Percentiles rank a stretch among this genome's conserved stretches.
Evolutionary conservation across 2,113 vertebrate genomes (phyloP).

Genomic region (Oxyruncus cristatus): DNA sequence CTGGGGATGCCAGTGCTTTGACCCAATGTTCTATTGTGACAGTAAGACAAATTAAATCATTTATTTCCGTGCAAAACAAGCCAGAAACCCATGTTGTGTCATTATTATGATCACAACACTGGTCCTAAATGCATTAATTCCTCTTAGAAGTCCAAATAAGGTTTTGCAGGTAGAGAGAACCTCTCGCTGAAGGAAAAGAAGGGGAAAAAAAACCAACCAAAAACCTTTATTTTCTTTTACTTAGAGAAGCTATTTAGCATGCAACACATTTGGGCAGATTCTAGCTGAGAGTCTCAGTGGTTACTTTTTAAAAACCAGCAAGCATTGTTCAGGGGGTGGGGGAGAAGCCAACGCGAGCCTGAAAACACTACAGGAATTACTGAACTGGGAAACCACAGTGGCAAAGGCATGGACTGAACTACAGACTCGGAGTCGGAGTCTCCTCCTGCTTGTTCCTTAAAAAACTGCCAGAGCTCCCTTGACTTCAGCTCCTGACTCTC

Average conservation of each 20-base stretch:
- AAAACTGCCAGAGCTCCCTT: not conserved
- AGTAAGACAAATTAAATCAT: slow-evolving; percentile 37
- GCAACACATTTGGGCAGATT: not conserved
- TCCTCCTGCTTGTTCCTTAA: not conserved
- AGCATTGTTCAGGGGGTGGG: not conserved
- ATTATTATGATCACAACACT: not conserved
- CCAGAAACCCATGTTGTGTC: slow-evolving; percentile 12
- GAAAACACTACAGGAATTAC: not conserved
- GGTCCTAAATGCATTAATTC: not conserved
- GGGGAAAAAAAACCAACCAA: fast-evolving
- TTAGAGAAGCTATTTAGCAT: slow-evolving; percentile 1
- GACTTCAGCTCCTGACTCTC: not conserved
- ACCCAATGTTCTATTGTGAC: slow-evolving; percentile 35
- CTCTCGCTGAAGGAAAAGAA: not conserved
- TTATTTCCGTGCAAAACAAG: slow-evolving; percentile 27
- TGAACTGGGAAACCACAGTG: not conserved
- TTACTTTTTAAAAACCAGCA: not conserved
- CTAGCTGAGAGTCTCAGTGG: not conserved
- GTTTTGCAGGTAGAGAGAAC: not conserved
- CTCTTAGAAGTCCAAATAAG: not conserved
- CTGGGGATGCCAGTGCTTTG: not conserved
- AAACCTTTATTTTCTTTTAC: not conserved
- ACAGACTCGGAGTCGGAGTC: not conserved
- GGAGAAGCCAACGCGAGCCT: not conserved
- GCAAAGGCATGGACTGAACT: not conserved